Percentiles rank a stretch among this genome's conserved stretches.
These are phyloP conservation scores for Orchestes rusci DNA, from an alignment of 2,888 invertebrate genomes.

Conservation along the genomic window DNA sequence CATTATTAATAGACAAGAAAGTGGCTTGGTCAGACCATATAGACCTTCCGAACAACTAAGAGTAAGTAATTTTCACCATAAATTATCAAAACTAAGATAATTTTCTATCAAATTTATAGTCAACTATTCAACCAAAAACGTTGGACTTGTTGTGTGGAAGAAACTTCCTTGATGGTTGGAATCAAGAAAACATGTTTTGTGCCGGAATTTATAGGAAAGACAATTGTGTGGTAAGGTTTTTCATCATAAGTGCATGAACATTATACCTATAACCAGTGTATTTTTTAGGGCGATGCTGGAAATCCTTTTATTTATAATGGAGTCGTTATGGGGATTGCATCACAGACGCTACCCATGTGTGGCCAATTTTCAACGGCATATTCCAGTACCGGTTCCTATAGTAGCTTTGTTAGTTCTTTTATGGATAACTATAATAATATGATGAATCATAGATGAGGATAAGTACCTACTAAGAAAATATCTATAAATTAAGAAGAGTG, in stretches of 20 bases:
- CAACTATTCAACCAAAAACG: conserved; percentile 6
- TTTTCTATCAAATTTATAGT: too few species aligned
- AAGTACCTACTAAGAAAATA: too few species aligned
- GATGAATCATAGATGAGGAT: too few species aligned
- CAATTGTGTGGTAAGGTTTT: conserved; percentile 10
- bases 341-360: conserved; percentile 7
- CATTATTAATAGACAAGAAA: conserved; percentile 6
- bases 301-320: conserved; percentile 13
- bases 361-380: conserved; percentile 12
- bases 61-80: conserved; percentile 2
- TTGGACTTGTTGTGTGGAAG: conserved; percentile 1
- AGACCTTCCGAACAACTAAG: conserved; percentile 12
- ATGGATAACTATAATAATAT: too few species aligned
- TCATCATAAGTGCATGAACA: too few species aligned
- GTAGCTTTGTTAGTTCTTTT: too few species aligned
- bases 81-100: not conserved
- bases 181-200: conserved; percentile 11
- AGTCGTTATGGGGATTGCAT: conserved; percentile 8
- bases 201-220: conserved; percentile 8
- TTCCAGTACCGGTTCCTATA: too few species aligned
- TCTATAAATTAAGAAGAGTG: too few species aligned
- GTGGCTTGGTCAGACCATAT: conserved; percentile 11
- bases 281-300: conserved; percentile 12
- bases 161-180: conserved; percentile 7
- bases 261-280: too few species aligned